Conservation (phyloP, 1,140 invertebrate species). For the Tenebrio molitor region DNA sequence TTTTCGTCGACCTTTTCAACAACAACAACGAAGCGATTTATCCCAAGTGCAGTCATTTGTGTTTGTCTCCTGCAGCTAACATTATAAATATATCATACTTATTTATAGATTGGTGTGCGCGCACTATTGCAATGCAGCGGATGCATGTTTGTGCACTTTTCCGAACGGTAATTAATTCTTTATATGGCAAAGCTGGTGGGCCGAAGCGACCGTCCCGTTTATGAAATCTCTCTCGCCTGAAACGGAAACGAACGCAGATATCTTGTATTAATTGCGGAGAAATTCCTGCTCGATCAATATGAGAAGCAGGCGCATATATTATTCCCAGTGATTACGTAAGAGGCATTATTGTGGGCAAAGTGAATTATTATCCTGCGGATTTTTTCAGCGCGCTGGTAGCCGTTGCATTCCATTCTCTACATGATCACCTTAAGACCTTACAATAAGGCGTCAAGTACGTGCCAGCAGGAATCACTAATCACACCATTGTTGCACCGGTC, state of each 20-base stretch:
- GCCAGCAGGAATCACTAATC: slow-evolving; percentile 41
- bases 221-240: not conserved
- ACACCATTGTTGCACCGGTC: slow-evolving; percentile 41
- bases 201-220: slow-evolving; percentile 8
- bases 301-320: slow-evolving; percentile 22
- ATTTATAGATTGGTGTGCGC: slow-evolving; percentile 39
- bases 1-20: slow-evolving; percentile 22
- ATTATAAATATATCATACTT: slow-evolving; percentile 47
- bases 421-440: slow-evolving; percentile 48
- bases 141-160: slow-evolving; percentile 34
- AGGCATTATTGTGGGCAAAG: slow-evolving; percentile 41
- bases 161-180: slow-evolving; percentile 39
- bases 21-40: slow-evolving; percentile 33
- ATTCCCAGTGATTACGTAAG: slow-evolving; percentile 32
- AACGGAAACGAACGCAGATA: too few species aligned
- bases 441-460: slow-evolving; percentile 48
- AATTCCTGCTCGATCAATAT: slow-evolving; percentile 20
- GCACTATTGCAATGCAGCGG: slow-evolving; percentile 24
- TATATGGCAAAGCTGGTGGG: slow-evolving; percentile 23
- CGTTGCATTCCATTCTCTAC: slow-evolving; percentile 46
- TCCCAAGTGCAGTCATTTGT: slow-evolving; percentile 40
- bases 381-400: slow-evolving; percentile 33
- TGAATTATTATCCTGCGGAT: slow-evolving; percentile 44
- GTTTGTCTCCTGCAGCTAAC: slow-evolving; percentile 44
- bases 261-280: slow-evolving; percentile 35